phyloP scores from a whole-genome alignment of 2,888 invertebrate species.

The Scaptomyza flava region DNA sequence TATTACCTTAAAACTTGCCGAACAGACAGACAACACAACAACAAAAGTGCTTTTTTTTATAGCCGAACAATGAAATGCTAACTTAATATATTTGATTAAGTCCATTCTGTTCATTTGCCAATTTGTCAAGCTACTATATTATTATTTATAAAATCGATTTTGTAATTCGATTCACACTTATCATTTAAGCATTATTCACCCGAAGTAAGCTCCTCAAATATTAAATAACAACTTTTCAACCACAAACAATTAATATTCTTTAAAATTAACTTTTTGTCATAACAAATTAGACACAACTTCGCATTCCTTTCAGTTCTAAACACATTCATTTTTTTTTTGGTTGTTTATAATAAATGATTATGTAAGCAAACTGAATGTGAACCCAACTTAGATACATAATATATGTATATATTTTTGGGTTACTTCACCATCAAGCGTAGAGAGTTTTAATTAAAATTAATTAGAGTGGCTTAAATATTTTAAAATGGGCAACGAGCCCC shows the following conservation, averaged over 20 bases:
- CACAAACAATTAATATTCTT: constrained; percentile 13
- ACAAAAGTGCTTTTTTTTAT: constrained; percentile 13
- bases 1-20: constrained; percentile 12
- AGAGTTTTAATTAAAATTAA: constrained; percentile 66
- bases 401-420: constrained; percentile 20
- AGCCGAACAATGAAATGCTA: constrained; percentile 17
- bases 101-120: constrained; percentile 15
- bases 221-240: not conserved
- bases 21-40: not conserved
- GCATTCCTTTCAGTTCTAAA: not conserved
- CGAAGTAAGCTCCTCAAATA: not conserved
- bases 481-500: constrained; percentile 40
- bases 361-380: constrained; percentile 9
- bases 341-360: constrained; percentile 47
- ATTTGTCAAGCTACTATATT: constrained; percentile 18
- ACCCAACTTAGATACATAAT: not conserved
- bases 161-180: too few relatives aligned
- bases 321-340: not conserved
- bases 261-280: not conserved
- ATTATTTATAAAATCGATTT: too few relatives aligned
- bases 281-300: not conserved
- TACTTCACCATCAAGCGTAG: constrained; percentile 15
- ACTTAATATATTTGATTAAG: constrained; percentile 16
- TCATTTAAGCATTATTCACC: not conserved
- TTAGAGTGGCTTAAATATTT: constrained; percentile 56